phyloP scores from a whole-genome alignment of 2,888 invertebrate species.

The Myopa tessellatipennis region DNA sequence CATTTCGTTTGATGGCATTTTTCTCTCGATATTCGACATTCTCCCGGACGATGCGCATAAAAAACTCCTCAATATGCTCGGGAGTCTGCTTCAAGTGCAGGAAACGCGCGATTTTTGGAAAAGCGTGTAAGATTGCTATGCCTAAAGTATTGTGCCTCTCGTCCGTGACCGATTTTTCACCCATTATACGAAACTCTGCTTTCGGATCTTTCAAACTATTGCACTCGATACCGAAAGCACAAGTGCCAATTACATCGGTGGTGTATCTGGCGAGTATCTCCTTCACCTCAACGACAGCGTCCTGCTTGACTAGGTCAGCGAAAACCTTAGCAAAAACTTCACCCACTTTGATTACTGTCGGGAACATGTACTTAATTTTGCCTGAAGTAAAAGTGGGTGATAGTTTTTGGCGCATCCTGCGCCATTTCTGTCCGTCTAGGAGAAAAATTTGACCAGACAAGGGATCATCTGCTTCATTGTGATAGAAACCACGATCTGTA shows the following conservation, averaged over 20 bases:
- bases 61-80: conserved; percentile 66
- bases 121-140: conserved; percentile 44
- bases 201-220: conserved; percentile 66
- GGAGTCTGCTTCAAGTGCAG: conserved; percentile 52
- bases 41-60: conserved; percentile 58
- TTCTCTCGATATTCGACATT: conserved; percentile 51
- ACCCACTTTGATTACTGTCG: conserved; percentile 53
- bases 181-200: conserved; percentile 63
- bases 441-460: conserved; percentile 63
- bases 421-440: conserved; percentile 66
- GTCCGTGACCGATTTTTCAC: conserved; percentile 50
- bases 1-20: conserved; percentile 69
- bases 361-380: conserved; percentile 64
- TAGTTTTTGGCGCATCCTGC: conserved; percentile 60
- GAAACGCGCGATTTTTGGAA: conserved; percentile 52
- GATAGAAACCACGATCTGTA: conserved; percentile 59
- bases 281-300: conserved; percentile 66
- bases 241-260: conserved; percentile 69
- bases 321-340: conserved; percentile 50
- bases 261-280: conserved; percentile 68
- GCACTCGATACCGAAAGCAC: conserved; percentile 69
- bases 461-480: conserved; percentile 63
- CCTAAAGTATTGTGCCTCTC: conserved; percentile 45
- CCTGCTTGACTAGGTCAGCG: conserved; percentile 35
- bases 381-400: conserved; percentile 62